These are phyloP conservation scores for Noctuana brunneofusca DNA, from an alignment of 2,888 invertebrate genomes.

Conservation along the genomic window DNA sequence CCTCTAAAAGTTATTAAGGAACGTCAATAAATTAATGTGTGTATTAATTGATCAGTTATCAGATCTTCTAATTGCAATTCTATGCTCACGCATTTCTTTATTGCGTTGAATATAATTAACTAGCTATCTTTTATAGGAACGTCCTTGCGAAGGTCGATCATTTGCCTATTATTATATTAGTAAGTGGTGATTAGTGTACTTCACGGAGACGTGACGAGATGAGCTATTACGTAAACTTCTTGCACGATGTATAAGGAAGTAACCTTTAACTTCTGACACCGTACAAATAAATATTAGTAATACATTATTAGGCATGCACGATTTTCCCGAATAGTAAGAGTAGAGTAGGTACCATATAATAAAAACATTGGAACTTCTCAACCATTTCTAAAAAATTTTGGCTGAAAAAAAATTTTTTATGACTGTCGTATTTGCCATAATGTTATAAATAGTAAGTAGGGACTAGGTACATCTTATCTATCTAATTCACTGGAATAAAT, in stretches of 20 bases:
- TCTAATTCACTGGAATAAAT: no score
- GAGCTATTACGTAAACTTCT: conserved; percentile 65
- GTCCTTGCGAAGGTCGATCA: conserved; percentile 76
- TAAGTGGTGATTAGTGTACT: conserved; percentile 51
- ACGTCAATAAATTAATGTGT: no score
- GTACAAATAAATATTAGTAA: conserved; percentile 71
- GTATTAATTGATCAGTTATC: background rate
- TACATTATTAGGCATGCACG: conserved; percentile 72
- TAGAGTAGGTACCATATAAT: background rate
- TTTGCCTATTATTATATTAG: conserved; percentile 55
- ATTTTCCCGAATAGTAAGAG: conserved; percentile 42
- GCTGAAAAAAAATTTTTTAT: no score
- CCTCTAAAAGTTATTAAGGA: no score
- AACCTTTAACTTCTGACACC: conserved; percentile 75
- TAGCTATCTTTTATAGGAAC: conserved; percentile 53
- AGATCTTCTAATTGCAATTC: conserved; percentile 1
- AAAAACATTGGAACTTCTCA: background rate
- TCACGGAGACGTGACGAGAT: conserved; percentile 56
- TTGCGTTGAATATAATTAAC: conserved; percentile 51
- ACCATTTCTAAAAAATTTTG: background rate
- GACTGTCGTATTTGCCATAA: no score
- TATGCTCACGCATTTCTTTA: conserved; percentile 45
- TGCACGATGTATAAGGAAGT: conserved; percentile 70
- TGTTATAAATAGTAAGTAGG: no score
- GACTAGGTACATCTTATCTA: no score